Percentiles rank a stretch among this genome's conserved stretches.
Conservation (phyloP, 2,113 vertebrate species). For the Plecturocebus donacophilus region DNA sequence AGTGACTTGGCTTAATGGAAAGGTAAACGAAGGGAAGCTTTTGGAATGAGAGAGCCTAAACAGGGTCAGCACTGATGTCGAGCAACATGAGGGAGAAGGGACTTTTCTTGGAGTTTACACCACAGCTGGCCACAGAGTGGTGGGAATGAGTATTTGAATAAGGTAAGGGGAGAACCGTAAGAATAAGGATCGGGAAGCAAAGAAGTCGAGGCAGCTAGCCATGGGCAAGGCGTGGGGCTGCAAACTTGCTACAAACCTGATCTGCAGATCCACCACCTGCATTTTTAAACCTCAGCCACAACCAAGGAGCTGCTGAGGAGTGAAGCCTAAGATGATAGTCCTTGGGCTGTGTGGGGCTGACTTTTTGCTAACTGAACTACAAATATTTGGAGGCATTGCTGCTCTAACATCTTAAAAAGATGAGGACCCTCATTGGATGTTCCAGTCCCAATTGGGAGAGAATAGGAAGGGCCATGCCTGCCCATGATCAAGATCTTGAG, state of each 20-base stretch:
- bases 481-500: neutral
- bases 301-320: neutral
- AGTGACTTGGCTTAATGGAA: neutral
- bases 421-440: neutral
- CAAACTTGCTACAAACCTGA: neutral
- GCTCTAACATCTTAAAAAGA: neutral
- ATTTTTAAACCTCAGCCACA: neutral
- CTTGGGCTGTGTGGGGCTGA: neutral
- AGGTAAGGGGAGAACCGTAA: neutral
- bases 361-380: neutral
- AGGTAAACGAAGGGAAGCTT: neutral
- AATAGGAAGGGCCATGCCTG: neutral
- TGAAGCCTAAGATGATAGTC: neutral
- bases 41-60: neutral
- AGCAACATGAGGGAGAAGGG: neutral
- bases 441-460: rapidly evolving
- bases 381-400: neutral
- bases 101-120: no score
- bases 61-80: neutral
- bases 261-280: neutral
- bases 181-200: neutral
- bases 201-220: neutral
- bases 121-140: neutral
- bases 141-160: neutral
- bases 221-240: neutral